Conservation (phyloP, 1,140 invertebrate species). For the Periplaneta americana region DNA sequence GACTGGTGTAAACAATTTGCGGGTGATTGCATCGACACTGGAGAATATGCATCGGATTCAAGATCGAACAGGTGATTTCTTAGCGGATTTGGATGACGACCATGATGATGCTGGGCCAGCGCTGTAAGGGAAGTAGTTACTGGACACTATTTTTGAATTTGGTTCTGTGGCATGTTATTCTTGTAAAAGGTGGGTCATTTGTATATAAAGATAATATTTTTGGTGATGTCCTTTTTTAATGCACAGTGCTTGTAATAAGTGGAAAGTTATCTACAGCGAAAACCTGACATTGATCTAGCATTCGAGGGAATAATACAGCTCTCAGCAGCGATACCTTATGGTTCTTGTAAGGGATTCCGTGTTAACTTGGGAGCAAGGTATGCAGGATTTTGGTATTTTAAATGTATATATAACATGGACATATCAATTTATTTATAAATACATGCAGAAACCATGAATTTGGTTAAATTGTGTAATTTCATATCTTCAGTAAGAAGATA, state of each 20-base stretch:
- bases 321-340: not conserved
- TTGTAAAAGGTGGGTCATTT: not conserved
- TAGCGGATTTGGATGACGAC: slow-evolving; percentile 38
- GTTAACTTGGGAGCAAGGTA: not conserved
- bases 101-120: not conserved
- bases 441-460: not conserved
- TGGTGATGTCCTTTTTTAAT: not conserved
- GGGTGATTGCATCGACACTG: slow-evolving; percentile 50
- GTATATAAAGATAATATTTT: not conserved
- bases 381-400: not conserved
- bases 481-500: no score
- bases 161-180: not conserved
- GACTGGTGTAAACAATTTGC: slow-evolving; percentile 57
- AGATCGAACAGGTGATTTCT: slow-evolving; percentile 45
- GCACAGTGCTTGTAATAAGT: not conserved
- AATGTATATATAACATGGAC: not conserved
- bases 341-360: not conserved
- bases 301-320: not conserved
- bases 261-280: not conserved
- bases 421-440: not conserved
- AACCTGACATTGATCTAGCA: no score
- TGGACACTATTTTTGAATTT: not conserved
- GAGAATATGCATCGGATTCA: slow-evolving; percentile 51
- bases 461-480: no score
- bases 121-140: not conserved